Percentiles rank a stretch among this genome's conserved stretches.
Conservation (phyloP, 2,797 vertebrate species). For the Sebastolobus altivelis region DNA sequence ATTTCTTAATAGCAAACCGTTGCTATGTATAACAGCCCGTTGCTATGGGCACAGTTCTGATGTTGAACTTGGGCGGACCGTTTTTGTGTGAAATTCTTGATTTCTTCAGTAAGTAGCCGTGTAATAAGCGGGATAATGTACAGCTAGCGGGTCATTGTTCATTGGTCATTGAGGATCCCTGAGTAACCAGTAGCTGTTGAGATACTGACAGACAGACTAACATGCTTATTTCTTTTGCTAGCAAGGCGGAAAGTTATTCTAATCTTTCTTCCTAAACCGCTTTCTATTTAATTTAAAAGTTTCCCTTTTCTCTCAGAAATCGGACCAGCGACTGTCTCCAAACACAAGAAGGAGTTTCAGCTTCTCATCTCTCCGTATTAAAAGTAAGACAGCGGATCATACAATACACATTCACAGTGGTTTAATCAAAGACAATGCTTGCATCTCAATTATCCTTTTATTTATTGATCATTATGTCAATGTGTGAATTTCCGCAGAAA, state of each 20-base stretch:
- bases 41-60: too few species aligned
- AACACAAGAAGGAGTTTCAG: slow-evolving; percentile 60
- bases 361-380: slow-evolving; percentile 74
- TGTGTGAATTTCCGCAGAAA: slow-evolving; percentile 45
- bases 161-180: too few species aligned
- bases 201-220: not conserved
- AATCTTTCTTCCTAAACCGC: not conserved
- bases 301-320: slow-evolving; percentile 25
- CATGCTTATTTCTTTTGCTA: not conserved
- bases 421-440: not conserved
- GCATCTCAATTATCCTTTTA: not conserved
- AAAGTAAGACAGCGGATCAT: slow-evolving; percentile 61
- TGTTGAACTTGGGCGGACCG: too few species aligned
- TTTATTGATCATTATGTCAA: not conserved
- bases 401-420: not conserved
- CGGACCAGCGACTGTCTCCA: slow-evolving; percentile 19
- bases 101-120: too few species aligned
- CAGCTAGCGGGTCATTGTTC: too few species aligned
- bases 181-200: not conserved
- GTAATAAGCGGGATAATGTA: fast-evolving
- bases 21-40: too few species aligned
- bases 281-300: not conserved
- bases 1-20: too few species aligned
- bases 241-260: not conserved
- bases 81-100: too few species aligned